phyloP scores from a whole-genome alignment of 1,140 invertebrate species.

The Pogonomyrmex californicus region DNA sequence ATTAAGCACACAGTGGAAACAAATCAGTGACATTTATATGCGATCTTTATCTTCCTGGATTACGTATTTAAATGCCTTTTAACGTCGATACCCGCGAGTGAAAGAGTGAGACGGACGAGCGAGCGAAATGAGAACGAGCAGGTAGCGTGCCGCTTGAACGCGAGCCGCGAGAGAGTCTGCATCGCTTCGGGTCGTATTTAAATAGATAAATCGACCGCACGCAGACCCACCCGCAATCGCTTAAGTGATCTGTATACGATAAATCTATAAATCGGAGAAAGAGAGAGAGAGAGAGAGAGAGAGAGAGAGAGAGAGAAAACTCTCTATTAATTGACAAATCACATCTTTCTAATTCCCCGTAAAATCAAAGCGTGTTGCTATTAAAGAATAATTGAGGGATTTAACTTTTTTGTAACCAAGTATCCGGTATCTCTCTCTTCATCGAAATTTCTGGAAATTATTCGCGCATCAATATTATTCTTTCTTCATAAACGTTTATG shows the following conservation, averaged over 20 bases:
- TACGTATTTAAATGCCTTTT: slow-evolving; percentile 12
- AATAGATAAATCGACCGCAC: slow-evolving; percentile 68
- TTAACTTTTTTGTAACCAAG: neutral
- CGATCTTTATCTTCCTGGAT: neutral
- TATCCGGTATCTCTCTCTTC: neutral
- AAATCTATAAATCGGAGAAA: slow-evolving; percentile 29
- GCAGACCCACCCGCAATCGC: slow-evolving; percentile 25
- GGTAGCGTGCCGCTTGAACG: slow-evolving; percentile 62
- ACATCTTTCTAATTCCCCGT: neutral
- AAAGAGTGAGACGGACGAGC: slow-evolving; percentile 7
- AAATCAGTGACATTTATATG: neutral
- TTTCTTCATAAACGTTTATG: neutral
- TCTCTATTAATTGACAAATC: neutral
- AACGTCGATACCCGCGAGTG: slow-evolving; percentile 16
- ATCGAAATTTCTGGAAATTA: neutral
- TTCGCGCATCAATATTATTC: neutral
- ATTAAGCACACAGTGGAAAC: neutral
- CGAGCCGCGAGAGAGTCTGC: slow-evolving; percentile 13
- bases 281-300: too few species aligned
- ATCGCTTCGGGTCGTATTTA: slow-evolving; percentile 70
- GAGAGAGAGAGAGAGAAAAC: too few species aligned
- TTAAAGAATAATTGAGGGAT: neutral
- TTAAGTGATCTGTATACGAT: slow-evolving; percentile 36
- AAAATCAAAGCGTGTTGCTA: neutral
- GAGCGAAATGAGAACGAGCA: slow-evolving; percentile 47